Conservation (phyloP, 2,888 invertebrate species). For the Chymomyza procnemis region DNA sequence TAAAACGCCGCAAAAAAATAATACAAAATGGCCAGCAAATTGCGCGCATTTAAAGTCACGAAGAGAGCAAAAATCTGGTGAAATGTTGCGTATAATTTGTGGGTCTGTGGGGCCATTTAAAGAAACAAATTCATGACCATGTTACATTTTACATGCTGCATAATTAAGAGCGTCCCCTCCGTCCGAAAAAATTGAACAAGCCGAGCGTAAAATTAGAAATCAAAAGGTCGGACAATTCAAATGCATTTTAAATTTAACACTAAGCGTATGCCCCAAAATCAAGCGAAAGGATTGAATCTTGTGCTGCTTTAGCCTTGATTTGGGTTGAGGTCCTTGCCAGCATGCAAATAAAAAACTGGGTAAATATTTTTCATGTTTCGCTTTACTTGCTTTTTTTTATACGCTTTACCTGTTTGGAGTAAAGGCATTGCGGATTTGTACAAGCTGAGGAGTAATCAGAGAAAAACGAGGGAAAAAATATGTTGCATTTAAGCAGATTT, state of each 20-base stretch:
- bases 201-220: background rate
- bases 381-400: background rate
- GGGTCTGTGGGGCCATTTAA: background rate
- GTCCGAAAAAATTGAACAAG: background rate
- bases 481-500: too few relatives aligned
- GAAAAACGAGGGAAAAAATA: too few relatives aligned
- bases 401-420: too few relatives aligned
- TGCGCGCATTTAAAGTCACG: background rate
- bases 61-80: background rate
- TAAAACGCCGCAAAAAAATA: background rate
- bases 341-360: background rate
- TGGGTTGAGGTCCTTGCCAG: background rate
- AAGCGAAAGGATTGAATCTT: background rate
- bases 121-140: background rate
- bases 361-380: background rate
- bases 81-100: background rate
- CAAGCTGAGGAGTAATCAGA: too few relatives aligned
- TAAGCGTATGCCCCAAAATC: background rate
- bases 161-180: slow-evolving; percentile 1
- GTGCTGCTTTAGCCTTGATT: background rate
- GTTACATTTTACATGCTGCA: background rate
- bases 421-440: too few relatives aligned
- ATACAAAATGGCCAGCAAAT: background rate
- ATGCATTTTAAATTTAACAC: background rate
- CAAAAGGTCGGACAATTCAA: background rate